Conservation (phyloP, 2,888 invertebrate genomes). For the Idaea straminata region DNA sequence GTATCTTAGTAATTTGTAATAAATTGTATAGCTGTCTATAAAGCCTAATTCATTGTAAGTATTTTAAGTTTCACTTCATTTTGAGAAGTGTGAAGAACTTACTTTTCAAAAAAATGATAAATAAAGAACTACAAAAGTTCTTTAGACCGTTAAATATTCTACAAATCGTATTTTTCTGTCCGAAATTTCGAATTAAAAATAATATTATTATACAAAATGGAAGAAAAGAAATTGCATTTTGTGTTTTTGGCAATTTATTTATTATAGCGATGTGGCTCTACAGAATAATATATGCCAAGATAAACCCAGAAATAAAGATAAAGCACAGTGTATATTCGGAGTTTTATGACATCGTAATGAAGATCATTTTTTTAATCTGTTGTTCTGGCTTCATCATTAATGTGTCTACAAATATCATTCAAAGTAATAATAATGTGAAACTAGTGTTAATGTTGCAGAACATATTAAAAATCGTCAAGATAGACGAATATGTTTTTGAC, state of each 20-base stretch:
- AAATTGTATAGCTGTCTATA: too few species aligned
- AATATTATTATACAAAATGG: neutral
- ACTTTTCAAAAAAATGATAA: neutral
- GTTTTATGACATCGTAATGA: neutral
- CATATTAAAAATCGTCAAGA: neutral
- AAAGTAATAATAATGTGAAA: neutral
- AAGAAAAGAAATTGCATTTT: neutral
- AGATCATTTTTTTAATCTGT: neutral
- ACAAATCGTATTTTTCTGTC: neutral
- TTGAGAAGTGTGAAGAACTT: too few species aligned
- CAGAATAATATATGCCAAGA: neutral
- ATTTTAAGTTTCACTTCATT: too few species aligned
- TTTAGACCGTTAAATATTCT: neutral
- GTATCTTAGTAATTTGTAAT: too few species aligned
- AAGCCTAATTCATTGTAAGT: too few species aligned
- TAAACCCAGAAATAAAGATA: neutral
- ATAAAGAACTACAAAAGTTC: neutral
- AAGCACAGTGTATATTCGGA: neutral
- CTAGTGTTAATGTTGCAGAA: neutral
- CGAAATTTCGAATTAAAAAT: neutral
- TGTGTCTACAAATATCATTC: neutral
- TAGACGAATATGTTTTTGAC: neutral
- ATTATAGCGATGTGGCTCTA: neutral
- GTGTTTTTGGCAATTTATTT: neutral
- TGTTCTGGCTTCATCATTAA: neutral